A percentile compares a stretch with the other conserved stretches of the same genome.
These are phyloP conservation scores for Xyrauchen texanus DNA, from an alignment of 2,113 vertebrate genomes.

Conservation along the genomic window DNA sequence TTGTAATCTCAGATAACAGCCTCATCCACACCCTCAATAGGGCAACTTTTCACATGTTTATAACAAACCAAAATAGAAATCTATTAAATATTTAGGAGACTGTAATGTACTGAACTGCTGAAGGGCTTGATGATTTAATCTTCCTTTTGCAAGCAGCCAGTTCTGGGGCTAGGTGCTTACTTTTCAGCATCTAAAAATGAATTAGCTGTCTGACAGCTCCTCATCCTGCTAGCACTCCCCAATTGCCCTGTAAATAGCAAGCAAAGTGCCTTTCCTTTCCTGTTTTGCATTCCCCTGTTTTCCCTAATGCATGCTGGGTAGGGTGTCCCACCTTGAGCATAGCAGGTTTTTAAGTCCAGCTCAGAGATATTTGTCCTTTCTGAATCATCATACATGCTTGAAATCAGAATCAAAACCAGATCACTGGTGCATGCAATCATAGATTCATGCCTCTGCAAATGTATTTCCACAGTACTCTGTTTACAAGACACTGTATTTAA, in stretches of 20 bases:
- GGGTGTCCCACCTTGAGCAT: background rate
- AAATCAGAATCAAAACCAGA: slow-evolving; percentile 4
- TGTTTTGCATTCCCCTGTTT: slow-evolving; percentile 7
- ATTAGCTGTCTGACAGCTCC: slow-evolving; percentile 52
- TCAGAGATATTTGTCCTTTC: slow-evolving; percentile 14
- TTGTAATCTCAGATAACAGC: slow-evolving; percentile 6
- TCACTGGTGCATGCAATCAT: background rate
- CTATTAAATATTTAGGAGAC: slow-evolving; percentile 3
- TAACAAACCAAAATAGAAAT: slow-evolving; percentile 26
- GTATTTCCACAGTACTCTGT: background rate
- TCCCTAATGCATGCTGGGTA: background rate
- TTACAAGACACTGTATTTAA: no score
- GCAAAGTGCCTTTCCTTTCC: slow-evolving; percentile 23
- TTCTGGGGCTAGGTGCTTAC: slow-evolving; percentile 41
- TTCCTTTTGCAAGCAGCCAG: slow-evolving; percentile 35
- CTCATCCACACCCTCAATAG: background rate
- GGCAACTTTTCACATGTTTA: slow-evolving; percentile 15
- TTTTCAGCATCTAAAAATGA: slow-evolving; percentile 50
- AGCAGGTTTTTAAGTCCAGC: background rate
- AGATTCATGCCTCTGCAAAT: background rate
- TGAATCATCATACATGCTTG: slow-evolving; percentile 8
- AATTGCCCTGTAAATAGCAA: slow-evolving; percentile 45
- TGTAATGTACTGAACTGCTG: slow-evolving; percentile 26
- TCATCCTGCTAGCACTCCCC: slow-evolving; percentile 45
- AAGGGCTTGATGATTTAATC: slow-evolving; percentile 40